Conservation (phyloP, 2,888 invertebrate genomes). For the Netelia fuscicornis region DNA sequence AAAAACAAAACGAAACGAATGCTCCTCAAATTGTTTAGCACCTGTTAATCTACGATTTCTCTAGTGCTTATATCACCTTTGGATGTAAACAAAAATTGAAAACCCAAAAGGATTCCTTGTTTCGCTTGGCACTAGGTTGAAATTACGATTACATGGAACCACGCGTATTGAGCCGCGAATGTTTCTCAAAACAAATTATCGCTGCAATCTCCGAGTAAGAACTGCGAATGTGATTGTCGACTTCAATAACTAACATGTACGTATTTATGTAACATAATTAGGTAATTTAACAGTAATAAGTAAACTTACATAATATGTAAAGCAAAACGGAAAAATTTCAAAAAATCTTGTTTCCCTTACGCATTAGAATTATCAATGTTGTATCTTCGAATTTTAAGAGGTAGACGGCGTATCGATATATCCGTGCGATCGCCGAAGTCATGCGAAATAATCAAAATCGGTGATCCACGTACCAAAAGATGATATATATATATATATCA, state of each 20-base stretch:
- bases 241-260: conserved; percentile 42
- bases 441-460: conserved; percentile 25
- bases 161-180: conserved; percentile 11
- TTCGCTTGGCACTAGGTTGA: conserved; percentile 52
- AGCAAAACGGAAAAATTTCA: conserved; percentile 34
- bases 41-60: conserved; percentile 45
- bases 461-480: conserved; percentile 4
- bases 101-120: conserved; percentile 32
- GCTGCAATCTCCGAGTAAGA: conserved; percentile 21
- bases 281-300: conserved; percentile 44
- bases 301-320: conserved; percentile 49
- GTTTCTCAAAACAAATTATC: background rate
- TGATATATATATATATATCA: conserved; percentile 3
- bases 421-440: conserved; percentile 8
- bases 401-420: background rate
- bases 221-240: conserved; percentile 46
- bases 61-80: conserved; percentile 48
- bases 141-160: conserved; percentile 19
- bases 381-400: conserved; percentile 44
- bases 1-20: conserved; percentile 10
- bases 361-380: conserved; percentile 61
- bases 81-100: conserved; percentile 45
- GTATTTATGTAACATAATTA: conserved; percentile 53
- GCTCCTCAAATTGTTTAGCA: conserved; percentile 44
- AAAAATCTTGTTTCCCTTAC: conserved; percentile 51